These are phyloP conservation scores for Nymphalis urticae DNA, from an alignment of 2,888 invertebrate species.

Conservation along the genomic window DNA sequence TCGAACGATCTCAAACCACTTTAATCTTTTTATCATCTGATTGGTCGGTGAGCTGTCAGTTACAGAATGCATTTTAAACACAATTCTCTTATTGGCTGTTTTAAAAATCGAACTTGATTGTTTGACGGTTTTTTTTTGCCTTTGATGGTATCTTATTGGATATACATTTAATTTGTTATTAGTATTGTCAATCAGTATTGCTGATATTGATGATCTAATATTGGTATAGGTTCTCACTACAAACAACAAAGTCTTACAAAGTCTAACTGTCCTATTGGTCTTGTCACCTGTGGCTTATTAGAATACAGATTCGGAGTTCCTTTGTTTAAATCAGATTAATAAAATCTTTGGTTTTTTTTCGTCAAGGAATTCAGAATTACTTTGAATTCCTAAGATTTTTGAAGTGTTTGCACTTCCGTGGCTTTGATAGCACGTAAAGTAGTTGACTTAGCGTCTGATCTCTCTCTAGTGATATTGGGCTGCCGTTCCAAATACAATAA, in stretches of 20 bases:
- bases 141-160: constrained; percentile 19
- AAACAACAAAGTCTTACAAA: neutral
- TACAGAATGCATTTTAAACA: constrained; percentile 72
- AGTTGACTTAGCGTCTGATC: too few species aligned
- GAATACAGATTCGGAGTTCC: too few species aligned
- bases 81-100: constrained; percentile 64
- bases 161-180: constrained; percentile 23
- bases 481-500: too few species aligned
- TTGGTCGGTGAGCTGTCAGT: constrained; percentile 75
- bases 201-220: neutral
- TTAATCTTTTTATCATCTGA: constrained; percentile 73
- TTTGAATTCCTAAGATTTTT: too few species aligned
- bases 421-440: too few species aligned
- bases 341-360: too few species aligned
- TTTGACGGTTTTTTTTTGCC: constrained; percentile 14
- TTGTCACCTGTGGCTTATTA: too few species aligned
- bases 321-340: too few species aligned
- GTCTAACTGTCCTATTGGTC: too few species aligned
- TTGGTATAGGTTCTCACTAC: neutral
- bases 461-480: too few species aligned
- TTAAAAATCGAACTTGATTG: constrained; percentile 54
- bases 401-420: too few species aligned
- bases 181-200: constrained; percentile 20
- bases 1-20: constrained; percentile 51
- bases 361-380: too few species aligned